These are phyloP conservation scores for Chrysolina oricalcia DNA, from an alignment of 2,888 invertebrate species.

Conservation along the genomic window DNA sequence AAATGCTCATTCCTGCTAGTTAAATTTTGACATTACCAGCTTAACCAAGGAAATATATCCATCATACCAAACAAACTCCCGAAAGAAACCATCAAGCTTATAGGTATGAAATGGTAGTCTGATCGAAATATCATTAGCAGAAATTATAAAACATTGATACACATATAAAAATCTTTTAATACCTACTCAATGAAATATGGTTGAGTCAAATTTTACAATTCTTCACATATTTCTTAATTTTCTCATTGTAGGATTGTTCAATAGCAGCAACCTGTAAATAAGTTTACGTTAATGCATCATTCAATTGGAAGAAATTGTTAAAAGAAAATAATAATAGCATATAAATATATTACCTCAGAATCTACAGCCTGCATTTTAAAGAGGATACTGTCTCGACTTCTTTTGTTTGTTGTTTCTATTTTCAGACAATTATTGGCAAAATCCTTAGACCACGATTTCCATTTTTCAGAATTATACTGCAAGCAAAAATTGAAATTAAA, in stretches of 20 bases:
- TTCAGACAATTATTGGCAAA: conserved; percentile 56
- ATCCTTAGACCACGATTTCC: conserved; percentile 55
- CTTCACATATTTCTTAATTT: conserved; percentile 38
- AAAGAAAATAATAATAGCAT: not conserved
- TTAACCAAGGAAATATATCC: too few relatives aligned
- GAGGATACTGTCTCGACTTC: conserved; percentile 52
- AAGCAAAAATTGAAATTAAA: conserved; percentile 14
- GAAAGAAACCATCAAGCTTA: too few relatives aligned
- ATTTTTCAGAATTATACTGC: conserved; percentile 54
- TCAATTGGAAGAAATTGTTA: too few relatives aligned
- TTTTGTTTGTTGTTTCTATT: conserved; percentile 58
- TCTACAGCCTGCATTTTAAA: conserved; percentile 54
- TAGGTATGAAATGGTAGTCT: too few relatives aligned
- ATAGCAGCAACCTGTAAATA: conserved; percentile 45
- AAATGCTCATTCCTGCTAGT: too few relatives aligned
- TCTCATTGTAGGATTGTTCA: conserved; percentile 47
- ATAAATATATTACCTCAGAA: conserved; percentile 52
- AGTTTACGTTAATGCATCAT: not conserved
- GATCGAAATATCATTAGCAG: too few relatives aligned
- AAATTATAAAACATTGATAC: not conserved
- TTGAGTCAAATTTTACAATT: conserved; percentile 27
- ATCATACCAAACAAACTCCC: too few relatives aligned
- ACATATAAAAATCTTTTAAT: not conserved
- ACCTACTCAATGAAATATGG: not conserved
- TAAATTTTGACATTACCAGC: too few relatives aligned